A percentile compares a stretch with the other conserved stretches of the same genome.
Conservation (phyloP, 2,888 invertebrate genomes). For the Globia sparganii region DNA sequence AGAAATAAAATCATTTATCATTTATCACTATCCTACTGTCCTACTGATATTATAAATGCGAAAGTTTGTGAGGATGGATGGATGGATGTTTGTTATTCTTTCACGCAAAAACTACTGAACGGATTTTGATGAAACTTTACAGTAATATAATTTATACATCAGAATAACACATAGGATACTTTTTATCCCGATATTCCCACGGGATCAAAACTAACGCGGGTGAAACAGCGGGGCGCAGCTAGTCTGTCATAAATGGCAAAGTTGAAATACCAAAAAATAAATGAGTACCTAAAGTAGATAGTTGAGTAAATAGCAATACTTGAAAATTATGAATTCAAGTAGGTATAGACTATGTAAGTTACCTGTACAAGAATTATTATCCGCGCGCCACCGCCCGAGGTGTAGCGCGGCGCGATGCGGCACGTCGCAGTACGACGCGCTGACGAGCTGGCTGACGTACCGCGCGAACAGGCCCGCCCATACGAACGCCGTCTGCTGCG, state of each 20-base stretch:
- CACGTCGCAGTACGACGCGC: conserved; percentile 95
- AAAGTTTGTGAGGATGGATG: too few relatives aligned
- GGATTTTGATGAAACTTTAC: too few relatives aligned
- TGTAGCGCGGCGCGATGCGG: conserved; percentile 97
- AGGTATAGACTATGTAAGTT: neutral
- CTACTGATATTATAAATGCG: too few relatives aligned
- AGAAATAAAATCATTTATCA: too few relatives aligned
- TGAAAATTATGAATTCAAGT: neutral
- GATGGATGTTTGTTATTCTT: too few relatives aligned
- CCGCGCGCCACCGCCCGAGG: conserved; percentile 93
- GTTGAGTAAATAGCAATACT: neutral
- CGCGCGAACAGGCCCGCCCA: conserved; percentile 96
- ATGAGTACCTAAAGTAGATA: neutral
- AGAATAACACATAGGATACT: too few relatives aligned
- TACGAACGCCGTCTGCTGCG: conserved; percentile 95
- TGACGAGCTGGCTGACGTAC: conserved; percentile 92
- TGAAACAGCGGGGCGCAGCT: too few relatives aligned
- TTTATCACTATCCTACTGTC: too few relatives aligned
- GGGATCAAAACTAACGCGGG: too few relatives aligned
- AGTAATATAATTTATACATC: too few relatives aligned
- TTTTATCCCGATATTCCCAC: too few relatives aligned
- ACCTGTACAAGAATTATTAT: conserved; percentile 50
- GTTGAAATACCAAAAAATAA: neutral
- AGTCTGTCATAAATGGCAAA: neutral
- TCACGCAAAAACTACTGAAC: too few relatives aligned